Evolutionary conservation across 1,140 invertebrate species (phyloP).

Genomic region (Luehdorfia chinensis): DNA sequence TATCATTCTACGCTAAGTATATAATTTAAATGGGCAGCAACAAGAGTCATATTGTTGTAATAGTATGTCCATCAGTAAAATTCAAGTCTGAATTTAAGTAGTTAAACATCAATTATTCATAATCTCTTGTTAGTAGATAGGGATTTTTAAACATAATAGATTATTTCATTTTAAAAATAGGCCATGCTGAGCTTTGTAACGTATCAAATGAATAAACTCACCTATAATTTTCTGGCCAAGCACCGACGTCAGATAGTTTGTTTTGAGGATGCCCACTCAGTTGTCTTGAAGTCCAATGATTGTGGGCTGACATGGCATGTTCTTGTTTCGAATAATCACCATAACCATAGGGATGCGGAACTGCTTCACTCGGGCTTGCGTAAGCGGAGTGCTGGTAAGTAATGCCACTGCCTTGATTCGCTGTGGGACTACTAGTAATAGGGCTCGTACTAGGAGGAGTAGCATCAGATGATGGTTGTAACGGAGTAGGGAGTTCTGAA

Average conservation of each 20-base stretch:
- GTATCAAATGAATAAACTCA: conserved; percentile 38
- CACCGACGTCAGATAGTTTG: conserved; percentile 68
- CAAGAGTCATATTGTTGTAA: conserved; percentile 51
- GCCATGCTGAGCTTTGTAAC: too few relatives aligned
- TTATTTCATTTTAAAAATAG: too few relatives aligned
- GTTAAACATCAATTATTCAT: conserved; percentile 63
- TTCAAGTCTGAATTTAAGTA: conserved; percentile 43
- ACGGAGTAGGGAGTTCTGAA: conserved; percentile 60
- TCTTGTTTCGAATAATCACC: conserved; percentile 70
- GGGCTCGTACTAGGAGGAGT: conserved; percentile 69
- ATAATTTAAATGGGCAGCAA: conserved; percentile 36
- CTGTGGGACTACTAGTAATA: conserved; percentile 49
- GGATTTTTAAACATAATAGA: conserved; percentile 15
- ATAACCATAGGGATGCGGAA: conserved; percentile 63
- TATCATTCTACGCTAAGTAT: conserved; percentile 17
- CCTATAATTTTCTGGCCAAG: conserved; percentile 77
- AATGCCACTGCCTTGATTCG: conserved; percentile 51
- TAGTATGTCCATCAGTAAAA: conserved; percentile 49
- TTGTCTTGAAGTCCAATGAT: conserved; percentile 67
- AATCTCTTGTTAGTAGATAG: conserved; percentile 41
- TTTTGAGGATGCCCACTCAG: conserved; percentile 63
- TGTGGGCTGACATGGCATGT: conserved; percentile 63
- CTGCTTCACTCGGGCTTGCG: conserved; percentile 48
- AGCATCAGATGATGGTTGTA: conserved; percentile 55
- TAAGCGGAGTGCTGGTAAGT: conserved; percentile 65